Conservation (phyloP, 2,797 vertebrate species). For the Etheostoma nigrum region DNA sequence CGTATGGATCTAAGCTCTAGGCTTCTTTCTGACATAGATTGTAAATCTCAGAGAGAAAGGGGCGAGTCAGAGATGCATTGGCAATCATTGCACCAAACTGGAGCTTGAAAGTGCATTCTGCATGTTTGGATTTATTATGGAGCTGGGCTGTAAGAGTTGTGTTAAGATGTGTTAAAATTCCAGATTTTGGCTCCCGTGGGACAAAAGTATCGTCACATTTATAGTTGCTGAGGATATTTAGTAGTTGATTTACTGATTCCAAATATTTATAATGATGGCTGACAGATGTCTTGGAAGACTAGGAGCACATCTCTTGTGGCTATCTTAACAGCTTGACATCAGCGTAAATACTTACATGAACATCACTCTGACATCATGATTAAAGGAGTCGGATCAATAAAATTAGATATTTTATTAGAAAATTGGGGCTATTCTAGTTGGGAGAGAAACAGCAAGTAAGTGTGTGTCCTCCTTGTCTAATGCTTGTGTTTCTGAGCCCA, state of each 20-base stretch:
- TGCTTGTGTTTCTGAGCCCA: slow-evolving; percentile 23
- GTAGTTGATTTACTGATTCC: slow-evolving; percentile 24
- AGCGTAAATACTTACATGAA: slow-evolving; percentile 39
- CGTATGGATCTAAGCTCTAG: slow-evolving; percentile 5
- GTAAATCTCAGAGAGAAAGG: slow-evolving; percentile 36
- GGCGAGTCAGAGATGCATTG: slow-evolving; percentile 49
- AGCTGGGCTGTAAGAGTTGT: slow-evolving; percentile 24
- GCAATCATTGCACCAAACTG: slow-evolving; percentile 57
- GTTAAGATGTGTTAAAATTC: neutral
- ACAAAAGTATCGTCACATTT: slow-evolving; percentile 10
- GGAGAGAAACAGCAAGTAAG: slow-evolving; percentile 21
- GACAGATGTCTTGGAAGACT: slow-evolving; percentile 45
- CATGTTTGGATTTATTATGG: slow-evolving; percentile 46
- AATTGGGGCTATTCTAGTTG: slow-evolving; percentile 56
- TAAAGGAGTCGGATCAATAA: slow-evolving; percentile 57
- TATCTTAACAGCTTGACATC: slow-evolving; percentile 35
- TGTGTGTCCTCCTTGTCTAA: slow-evolving; percentile 22
- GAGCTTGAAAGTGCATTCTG: slow-evolving; percentile 66
- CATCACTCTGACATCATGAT: slow-evolving; percentile 27
- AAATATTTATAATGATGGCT: slow-evolving; percentile 33
- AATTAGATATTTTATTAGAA: slow-evolving; percentile 25
- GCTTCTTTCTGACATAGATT: slow-evolving; percentile 19
- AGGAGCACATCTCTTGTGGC: slow-evolving; percentile 29
- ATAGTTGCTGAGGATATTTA: slow-evolving; percentile 21
- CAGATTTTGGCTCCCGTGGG: neutral